phyloP scores from a whole-genome alignment of 2,797 vertebrate genomes.

The Corythornis leucogaster region DNA sequence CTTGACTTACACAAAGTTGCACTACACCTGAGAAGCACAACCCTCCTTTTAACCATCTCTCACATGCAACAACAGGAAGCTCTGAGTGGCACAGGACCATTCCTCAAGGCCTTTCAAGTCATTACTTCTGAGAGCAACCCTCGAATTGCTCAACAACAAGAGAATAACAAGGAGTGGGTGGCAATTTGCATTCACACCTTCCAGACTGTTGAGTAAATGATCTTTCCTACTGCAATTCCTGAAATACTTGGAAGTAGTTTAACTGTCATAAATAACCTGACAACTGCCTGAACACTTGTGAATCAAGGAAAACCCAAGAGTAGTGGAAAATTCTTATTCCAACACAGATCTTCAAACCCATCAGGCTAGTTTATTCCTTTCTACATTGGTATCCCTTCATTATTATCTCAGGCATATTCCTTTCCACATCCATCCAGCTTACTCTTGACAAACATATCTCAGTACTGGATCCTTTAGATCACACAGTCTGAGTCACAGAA shows the following conservation, averaged over 20 bases:
- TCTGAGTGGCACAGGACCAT: too few relatives aligned
- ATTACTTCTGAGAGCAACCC: not conserved
- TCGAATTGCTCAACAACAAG: not conserved
- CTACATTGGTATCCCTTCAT: fast-evolving
- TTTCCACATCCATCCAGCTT: not conserved
- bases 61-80: fast-evolving
- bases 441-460: not conserved
- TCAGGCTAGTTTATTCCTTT: not conserved
- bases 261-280: not conserved
- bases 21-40: not conserved
- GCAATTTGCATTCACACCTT: not conserved
- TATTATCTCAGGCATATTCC: not conserved
- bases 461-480: not conserved
- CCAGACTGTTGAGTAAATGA: not conserved
- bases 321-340: not conserved
- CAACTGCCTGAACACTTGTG: not conserved
- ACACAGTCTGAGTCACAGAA: not conserved
- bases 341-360: not conserved
- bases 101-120: not conserved
- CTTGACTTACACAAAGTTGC: not conserved
- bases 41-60: not conserved
- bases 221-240: not conserved
- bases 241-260: not conserved
- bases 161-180: not conserved
- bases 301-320: not conserved